Conservation (phyloP, 2,797 vertebrate species). For the Ctenosaura bakeri region DNA sequence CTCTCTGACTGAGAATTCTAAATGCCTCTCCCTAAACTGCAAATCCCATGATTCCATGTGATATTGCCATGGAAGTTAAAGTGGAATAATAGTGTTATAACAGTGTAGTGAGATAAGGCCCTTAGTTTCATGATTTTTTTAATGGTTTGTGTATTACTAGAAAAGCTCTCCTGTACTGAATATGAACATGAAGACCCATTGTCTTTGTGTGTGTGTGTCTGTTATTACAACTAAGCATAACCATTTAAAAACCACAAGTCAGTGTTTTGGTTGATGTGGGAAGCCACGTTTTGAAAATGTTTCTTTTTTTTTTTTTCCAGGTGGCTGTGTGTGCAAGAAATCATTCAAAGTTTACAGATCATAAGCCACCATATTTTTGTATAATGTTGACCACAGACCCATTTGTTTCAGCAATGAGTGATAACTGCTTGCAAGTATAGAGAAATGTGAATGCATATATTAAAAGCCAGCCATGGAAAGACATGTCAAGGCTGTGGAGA, state of each 20-base stretch:
- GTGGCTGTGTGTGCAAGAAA: neutral
- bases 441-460: neutral
- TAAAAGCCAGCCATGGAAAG: conserved; percentile 57
- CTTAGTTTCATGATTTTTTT: neutral
- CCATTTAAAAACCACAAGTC: neutral
- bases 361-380: conserved; percentile 26
- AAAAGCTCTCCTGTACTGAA: neutral
- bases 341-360: conserved; percentile 27
- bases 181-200: neutral
- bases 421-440: conserved; percentile 36
- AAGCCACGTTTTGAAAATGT: fast-evolving
- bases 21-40: no score
- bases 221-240: neutral
- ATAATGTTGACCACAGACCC: conserved; percentile 21
- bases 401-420: conserved; percentile 7
- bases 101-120: neutral
- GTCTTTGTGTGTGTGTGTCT: neutral
- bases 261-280: fast-evolving
- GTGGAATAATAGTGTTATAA: neutral
- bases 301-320: neutral
- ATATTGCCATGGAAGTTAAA: no score
- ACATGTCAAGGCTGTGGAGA: conserved; percentile 65
- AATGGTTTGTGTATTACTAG: neutral
- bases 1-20: no score
- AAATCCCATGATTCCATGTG: no score